Evolutionary conservation across 2,797 vertebrate species (phyloP), one percentile per base, ranked within the genome.

Genomic region (Platyrinchus mystaceus): DNA sequence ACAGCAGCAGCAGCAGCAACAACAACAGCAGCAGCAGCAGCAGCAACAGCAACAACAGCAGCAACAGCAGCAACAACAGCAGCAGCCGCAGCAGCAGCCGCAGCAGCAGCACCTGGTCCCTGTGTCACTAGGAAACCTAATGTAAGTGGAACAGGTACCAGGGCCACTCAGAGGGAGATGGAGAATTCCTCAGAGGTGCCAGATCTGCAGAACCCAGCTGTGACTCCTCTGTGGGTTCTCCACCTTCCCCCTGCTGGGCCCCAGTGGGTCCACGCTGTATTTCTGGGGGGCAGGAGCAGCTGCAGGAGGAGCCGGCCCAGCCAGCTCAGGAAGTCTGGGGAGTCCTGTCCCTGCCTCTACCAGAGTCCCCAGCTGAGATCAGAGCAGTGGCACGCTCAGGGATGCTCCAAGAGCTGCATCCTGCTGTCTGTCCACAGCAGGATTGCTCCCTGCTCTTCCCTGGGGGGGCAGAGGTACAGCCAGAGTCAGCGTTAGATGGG

Each of bases 81-180:
- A 87, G 6, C 84, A 47, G 7, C 73, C 98, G 3, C 98, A 97
- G 34, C 99, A 98, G 58, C 98, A 97, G 4, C 98, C 97, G 6
- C 98, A 86, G 39, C 98, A 97, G 30, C 98, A 98, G 32, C 98
- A 99, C 96, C 97, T 99, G 96, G 98, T 98, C 96, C 98, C 99
- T 10, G 98, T 98, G 50, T 99, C 99, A 12, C 98, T 99, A 97
- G 98, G 98, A 95, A 99, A 98, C 97, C 96, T 99, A 95, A 98
- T 99, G 99, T 99, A 98, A 99, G 99, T 98, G 75, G 52, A n/a
- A 9, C 1, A 10, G 41, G 46, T 12, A 4, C n/a, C 4, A 1
- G 10, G 46, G 14, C 14, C 14, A 0, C 14, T 21, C 24, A n/a
- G 41, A 64, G 37, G n/a, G 43, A 39, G 36, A 3, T 0, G 23